Conservation (phyloP, 2,888 invertebrate genomes). For the Eutolmus rufibarbis region DNA sequence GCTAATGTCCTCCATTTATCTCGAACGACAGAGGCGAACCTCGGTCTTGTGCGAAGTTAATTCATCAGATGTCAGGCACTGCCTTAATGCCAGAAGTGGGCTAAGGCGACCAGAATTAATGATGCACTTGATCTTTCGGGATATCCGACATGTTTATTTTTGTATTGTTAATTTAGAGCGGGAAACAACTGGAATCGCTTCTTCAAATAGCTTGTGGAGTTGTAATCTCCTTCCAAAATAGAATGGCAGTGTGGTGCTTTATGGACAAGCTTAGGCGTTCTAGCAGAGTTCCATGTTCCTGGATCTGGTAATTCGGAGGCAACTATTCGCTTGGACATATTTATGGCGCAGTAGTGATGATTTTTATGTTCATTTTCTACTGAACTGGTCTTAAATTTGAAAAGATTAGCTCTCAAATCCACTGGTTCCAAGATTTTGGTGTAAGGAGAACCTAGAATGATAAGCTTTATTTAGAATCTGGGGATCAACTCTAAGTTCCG, state of each 20-base stretch:
- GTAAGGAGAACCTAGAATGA: neutral
- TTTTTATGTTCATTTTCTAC: constrained; percentile 6
- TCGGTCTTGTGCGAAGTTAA: constrained; percentile 38
- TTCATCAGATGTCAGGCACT: constrained; percentile 42
- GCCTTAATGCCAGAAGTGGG: neutral
- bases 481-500: neutral
- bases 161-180: constrained; percentile 30
- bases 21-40: constrained; percentile 2
- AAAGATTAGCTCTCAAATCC: neutral
- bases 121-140: constrained; percentile 37
- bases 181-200: neutral
- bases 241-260: neutral
- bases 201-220: neutral
- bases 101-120: constrained; percentile 20
- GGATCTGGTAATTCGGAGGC: neutral
- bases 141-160: constrained; percentile 26
- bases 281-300: neutral
- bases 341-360: constrained; percentile 21
- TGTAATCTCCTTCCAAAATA: constrained; percentile 16
- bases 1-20: constrained; percentile 44
- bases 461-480: neutral
- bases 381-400: neutral
- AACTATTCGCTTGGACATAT: neutral
- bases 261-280: neutral
- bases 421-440: neutral